phyloP scores from a whole-genome alignment of 2,797 vertebrate species.

The Melanotaenia nigrans region DNA sequence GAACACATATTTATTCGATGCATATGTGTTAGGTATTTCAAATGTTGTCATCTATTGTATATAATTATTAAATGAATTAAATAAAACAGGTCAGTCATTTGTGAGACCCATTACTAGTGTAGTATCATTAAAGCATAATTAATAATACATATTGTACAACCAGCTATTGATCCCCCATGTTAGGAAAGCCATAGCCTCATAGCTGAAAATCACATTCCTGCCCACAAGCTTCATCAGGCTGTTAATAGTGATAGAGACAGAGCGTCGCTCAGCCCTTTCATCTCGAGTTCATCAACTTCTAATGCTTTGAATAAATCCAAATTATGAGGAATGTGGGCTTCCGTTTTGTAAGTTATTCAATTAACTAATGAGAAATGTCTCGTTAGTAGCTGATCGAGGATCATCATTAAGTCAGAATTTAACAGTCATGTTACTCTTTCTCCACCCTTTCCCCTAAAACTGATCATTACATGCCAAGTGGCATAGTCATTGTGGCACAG shows the following conservation, averaged over 20 bases:
- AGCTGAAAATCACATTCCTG: constrained; percentile 39
- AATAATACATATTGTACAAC: constrained; percentile 20
- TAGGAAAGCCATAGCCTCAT: constrained; percentile 42
- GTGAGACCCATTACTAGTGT: not conserved
- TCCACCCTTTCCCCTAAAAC: constrained; percentile 34
- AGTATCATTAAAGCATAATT: constrained; percentile 5
- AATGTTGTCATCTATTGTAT: not conserved
- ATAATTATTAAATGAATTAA: not conserved
- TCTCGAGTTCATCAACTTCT: constrained; percentile 63
- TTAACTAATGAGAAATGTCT: constrained; percentile 74
- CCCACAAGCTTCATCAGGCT: constrained; percentile 56
- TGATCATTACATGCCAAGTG: constrained; percentile 58
- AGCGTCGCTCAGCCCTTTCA: constrained; percentile 56
- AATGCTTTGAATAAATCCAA: constrained; percentile 65
- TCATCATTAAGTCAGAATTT: constrained; percentile 68
- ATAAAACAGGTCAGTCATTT: not conserved
- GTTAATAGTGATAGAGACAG: constrained; percentile 64
- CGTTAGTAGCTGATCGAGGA: constrained; percentile 71
- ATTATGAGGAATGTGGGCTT: constrained; percentile 47
- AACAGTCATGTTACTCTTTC: constrained; percentile 32
- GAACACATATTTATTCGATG: not conserved
- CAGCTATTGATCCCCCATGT: constrained; percentile 15
- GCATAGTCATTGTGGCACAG: constrained; percentile 31
- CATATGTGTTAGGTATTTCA: not conserved
- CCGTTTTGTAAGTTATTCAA: constrained; percentile 72